These are phyloP conservation scores for Sclerodermus sp. DNA, from an alignment of 2,888 invertebrate genomes.

Conservation along the genomic window DNA sequence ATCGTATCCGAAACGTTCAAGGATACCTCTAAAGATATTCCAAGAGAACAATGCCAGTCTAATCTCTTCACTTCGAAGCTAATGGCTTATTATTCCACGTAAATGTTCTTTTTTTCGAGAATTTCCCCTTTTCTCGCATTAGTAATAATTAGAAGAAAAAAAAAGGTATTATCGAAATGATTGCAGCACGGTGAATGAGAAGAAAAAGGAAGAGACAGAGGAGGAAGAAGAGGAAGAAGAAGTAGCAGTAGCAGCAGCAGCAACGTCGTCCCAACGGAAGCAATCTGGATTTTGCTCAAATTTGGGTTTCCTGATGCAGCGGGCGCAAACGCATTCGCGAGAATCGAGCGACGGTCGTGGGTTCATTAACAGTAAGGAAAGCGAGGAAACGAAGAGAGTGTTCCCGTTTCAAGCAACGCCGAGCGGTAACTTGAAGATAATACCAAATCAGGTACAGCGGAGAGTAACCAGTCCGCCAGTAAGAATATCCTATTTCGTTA, in stretches of 20 bases:
- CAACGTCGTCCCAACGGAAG: too few relatives aligned
- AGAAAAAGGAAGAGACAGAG: slow-evolving; percentile 8
- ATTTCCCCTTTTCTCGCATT: too few relatives aligned
- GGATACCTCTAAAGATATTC: not conserved
- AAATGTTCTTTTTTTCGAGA: slow-evolving; percentile 2
- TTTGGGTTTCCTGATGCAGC: slow-evolving; percentile 35
- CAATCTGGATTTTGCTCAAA: slow-evolving; percentile 12
- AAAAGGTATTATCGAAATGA: not conserved
- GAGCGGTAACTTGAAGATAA: slow-evolving; percentile 71
- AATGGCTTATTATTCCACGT: slow-evolving; percentile 42
- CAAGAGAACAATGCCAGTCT: slow-evolving; percentile 30
- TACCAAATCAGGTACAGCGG: slow-evolving; percentile 66
- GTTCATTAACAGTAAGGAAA: slow-evolving; percentile 24
- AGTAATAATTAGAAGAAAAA: not conserved
- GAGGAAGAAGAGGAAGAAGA: slow-evolving; percentile 3
- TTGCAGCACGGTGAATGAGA: too few relatives aligned
- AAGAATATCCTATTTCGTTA: too few relatives aligned
- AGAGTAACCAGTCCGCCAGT: too few relatives aligned
- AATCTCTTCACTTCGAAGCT: slow-evolving; percentile 25
- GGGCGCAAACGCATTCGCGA: slow-evolving; percentile 29
- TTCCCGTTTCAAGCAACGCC: slow-evolving; percentile 71
- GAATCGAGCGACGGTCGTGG: slow-evolving; percentile 22
- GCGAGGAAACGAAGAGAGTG: slow-evolving; percentile 30
- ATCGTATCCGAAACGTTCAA: not conserved
- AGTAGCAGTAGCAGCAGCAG: not conserved